Base-by-base conservation (phyloP, 2,797 vertebrate genomes). In the Gastrophryne carolinensis region DNA sequence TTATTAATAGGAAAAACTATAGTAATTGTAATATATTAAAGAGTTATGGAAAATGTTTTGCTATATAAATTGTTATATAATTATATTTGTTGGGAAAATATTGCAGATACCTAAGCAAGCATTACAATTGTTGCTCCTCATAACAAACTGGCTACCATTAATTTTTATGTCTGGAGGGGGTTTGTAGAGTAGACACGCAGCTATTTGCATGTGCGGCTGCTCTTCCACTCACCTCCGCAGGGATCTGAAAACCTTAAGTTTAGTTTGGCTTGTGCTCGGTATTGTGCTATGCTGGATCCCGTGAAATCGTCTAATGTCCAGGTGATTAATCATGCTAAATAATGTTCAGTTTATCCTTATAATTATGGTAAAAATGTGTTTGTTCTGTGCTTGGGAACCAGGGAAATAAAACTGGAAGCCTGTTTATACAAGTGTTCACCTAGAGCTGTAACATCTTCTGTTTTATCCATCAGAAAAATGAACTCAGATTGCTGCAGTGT, bases 301-400 rank as follows among this genome's bases (percentile, higher is more conserved):
- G 65, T 76, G 49, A 70, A 76, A 34, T 76, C 73, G 69, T 68
- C 66, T 76, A 76, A 76, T 70, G 73, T 76, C 73, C 66, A 63
- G 57, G 73, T 70, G 60, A 76, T 76, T 76, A 60, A 76, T 76
- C 66, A 76, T 68, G 26, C 34, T 76, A 76, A 76, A 76, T 62
- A 76, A 70, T 76, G 65, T 63, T 34, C 73, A 53, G 57, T 76
- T 76, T 70, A 70, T 70, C 44, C 57, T 63, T 70, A 53, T 76
- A 76, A 70, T 76, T 76, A 76, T 70, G 21, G 56, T 53, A 68
- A 70, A 53, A 70, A 54, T 72, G 50, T 69, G 73, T 68, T 75
- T 75, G 65, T 53, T 67, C 65, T 61, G 54, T 27, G 27, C 72
- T 24, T n/a, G 52, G 72, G 39, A 74, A 50, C 73, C 44, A 13